These are phyloP conservation scores for Paramuricea clavata DNA, from an alignment of 92 coral and sea anemone genomes.

Conservation along the genomic window DNA sequence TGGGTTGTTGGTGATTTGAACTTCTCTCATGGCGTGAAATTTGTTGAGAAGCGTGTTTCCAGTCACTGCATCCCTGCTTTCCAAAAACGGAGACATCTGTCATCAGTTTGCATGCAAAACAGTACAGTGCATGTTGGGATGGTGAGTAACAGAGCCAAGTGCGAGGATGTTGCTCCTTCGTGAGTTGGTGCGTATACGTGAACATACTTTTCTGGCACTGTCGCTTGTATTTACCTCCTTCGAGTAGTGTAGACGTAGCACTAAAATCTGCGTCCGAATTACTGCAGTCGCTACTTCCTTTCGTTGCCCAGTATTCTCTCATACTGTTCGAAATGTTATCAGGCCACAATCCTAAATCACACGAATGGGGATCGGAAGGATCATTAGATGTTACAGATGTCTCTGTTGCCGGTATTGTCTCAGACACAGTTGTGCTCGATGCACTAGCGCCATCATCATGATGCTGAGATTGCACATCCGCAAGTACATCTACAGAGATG, in stretches of 20 bases:
- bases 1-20: not conserved
- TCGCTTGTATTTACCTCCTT: not conserved
- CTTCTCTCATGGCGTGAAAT: constrained; percentile 14
- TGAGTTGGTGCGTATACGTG: not conserved
- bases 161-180: not conserved
- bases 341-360: constrained; percentile 37
- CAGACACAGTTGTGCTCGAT: not conserved
- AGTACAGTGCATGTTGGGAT: not conserved
- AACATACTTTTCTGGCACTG: constrained; percentile 21
- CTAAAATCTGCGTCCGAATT: constrained; percentile 1
- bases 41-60: constrained; percentile 20
- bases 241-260: constrained; percentile 1
- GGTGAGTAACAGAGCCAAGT: constrained; percentile 5
- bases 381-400: constrained; percentile 1
- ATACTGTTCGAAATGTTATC: constrained; percentile 20
- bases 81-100: constrained; percentile 18
- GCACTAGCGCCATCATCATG: not conserved
- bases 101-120: constrained; percentile 9
- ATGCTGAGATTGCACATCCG: constrained; percentile 6
- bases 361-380: constrained; percentile 10
- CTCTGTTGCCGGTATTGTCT: constrained; percentile 9
- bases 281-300: not conserved
- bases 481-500: not conserved
- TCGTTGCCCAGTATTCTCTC: constrained; percentile 42
- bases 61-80: constrained; percentile 14